Conservation (phyloP, 2,113 vertebrate species). For the Rhinogobius similis region DNA sequence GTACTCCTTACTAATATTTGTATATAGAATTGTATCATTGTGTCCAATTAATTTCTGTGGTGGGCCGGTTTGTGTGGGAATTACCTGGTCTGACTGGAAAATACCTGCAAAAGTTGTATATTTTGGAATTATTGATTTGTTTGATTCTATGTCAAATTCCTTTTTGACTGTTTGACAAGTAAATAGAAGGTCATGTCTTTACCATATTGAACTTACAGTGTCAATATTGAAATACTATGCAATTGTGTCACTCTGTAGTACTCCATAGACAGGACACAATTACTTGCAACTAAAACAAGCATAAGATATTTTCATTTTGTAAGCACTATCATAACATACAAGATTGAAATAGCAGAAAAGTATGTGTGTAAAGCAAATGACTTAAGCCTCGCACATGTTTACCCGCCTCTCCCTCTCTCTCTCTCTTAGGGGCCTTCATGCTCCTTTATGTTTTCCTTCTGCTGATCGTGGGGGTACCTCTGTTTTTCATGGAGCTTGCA, state of each 20-base stretch:
- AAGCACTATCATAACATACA: background rate
- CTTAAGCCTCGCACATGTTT: background rate
- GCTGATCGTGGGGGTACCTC: constrained; percentile 76
- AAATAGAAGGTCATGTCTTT: background rate
- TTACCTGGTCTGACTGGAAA: no score
- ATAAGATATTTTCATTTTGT: background rate
- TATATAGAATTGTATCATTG: no score
- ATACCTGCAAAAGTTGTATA: no score
- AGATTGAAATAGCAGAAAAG: background rate
- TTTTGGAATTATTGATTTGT: no score
- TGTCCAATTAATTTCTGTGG: no score
- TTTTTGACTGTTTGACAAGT: background rate
- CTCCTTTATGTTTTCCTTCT: constrained; percentile 78
- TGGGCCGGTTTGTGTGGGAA: no score
- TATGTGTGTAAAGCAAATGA: background rate
- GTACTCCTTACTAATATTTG: no score
- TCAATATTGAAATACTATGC: constrained; percentile 1
- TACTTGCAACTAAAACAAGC: background rate
- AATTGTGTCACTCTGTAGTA: background rate
- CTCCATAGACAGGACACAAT: background rate
- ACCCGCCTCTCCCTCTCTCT: background rate
- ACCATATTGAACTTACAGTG: background rate
- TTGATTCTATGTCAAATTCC: no score
- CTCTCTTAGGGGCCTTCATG: constrained; percentile 75
- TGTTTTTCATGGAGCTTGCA: constrained; percentile 86